Percentiles rank a stretch among this genome's conserved stretches.
Conservation (phyloP, 2,888 invertebrate species). For the Chrysolina oricalcia region DNA sequence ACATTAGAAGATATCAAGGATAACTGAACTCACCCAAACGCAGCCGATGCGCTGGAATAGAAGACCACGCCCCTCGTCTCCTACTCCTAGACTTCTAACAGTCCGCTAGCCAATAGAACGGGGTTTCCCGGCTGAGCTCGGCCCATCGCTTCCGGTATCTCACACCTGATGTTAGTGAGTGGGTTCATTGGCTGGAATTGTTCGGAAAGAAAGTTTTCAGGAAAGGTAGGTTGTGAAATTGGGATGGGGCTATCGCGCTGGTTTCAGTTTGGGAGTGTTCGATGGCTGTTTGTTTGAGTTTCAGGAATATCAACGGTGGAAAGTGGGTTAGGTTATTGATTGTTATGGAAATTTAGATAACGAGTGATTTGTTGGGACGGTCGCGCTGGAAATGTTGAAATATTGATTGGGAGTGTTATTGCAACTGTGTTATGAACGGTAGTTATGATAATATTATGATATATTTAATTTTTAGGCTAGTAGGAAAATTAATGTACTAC, state of each 20-base stretch:
- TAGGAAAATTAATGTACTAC: no score
- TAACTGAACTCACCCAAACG: slow-evolving; percentile 61
- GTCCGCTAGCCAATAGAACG: slow-evolving; percentile 59
- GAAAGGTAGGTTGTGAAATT: slow-evolving; percentile 39
- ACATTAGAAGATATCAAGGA: slow-evolving; percentile 60
- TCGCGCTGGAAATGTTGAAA: background rate
- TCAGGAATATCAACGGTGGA: slow-evolving; percentile 12
- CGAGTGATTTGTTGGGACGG: background rate
- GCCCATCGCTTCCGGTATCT: slow-evolving; percentile 64
- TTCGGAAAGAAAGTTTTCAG: slow-evolving; percentile 45
- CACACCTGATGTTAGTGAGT: slow-evolving; percentile 65
- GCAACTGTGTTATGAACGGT: background rate
- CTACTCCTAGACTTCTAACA: slow-evolving; percentile 58
- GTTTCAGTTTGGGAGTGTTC: slow-evolving; percentile 14
- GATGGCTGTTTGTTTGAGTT: slow-evolving; percentile 22
- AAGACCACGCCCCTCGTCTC: slow-evolving; percentile 62
- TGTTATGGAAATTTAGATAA: slow-evolving; percentile 7
- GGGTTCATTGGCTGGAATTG: slow-evolving; percentile 57
- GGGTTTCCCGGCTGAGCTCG: slow-evolving; percentile 47
- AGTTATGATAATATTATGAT: background rate
- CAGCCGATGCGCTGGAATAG: slow-evolving; percentile 53
- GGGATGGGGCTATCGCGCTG: slow-evolving; percentile 36
- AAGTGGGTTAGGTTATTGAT: slow-evolving; percentile 28
- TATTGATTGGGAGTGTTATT: background rate
- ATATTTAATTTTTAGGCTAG: no score